Evolutionary conservation across 2,797 vertebrate species (phyloP), one percentile per base, ranked within the genome.

Genomic region (Dromococcyx pavoninus): DNA sequence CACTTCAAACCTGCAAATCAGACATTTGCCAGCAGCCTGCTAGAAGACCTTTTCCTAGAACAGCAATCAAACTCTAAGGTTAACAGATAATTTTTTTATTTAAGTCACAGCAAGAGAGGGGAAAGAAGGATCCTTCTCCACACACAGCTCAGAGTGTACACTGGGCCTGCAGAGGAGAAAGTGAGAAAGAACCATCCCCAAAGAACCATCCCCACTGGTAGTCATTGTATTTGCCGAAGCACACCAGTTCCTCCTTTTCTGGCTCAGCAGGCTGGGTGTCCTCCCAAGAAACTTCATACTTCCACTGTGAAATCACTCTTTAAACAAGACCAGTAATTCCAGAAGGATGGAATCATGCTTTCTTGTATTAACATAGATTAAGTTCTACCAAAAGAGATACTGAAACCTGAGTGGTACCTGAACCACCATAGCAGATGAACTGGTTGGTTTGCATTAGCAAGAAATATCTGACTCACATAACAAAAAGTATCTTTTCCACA

Each of bases 61-160:
- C 2, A 77, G 54, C 58, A 84, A 79, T 53, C 51, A 62, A 91
- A 78, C 5, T 15, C 11, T 43, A 18, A 10, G 67, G 27, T 65
- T 41, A 19, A 91, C 88, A 33, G 48, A 23, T n/a, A 39, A 30
- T 3, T 8, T 53, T 27, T 71, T 83, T 90, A 71, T 70, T 24
- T 56, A 30, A 39, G 76, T 56, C 27, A 87, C 39, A 89, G 48
- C n/a, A 89, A 64, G 11, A 6, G 17, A 87, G 50, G 84, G 33
- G 39, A 2, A 48, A 46, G 24, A 17, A 30, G 17, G 44, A 35
- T 21, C 35, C 5, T 43, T 41, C 67, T 64, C 19, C 77, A 74
- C 2, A 9, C 17, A 53, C 4, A 69, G 72, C 6, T 1, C 21
- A 8, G 48, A 81, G 60, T 1, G 0, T 13, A 37, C 2, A 1